These are phyloP conservation scores for Sitodiplosis mosellana DNA, from an alignment of 1,140 invertebrate genomes.

Conservation along the genomic window DNA sequence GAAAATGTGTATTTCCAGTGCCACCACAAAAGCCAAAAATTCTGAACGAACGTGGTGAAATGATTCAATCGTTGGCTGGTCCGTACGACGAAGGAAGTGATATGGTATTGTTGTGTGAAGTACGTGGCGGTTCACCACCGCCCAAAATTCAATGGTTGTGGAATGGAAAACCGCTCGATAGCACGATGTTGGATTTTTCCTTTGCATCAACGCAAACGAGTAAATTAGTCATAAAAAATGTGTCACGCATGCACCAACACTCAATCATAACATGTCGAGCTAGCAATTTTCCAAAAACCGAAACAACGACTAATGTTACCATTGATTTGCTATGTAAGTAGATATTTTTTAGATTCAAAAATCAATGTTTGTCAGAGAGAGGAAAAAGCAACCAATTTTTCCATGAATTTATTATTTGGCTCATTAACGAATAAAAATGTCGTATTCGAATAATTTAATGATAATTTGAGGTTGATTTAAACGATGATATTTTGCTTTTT, in stretches of 20 bases:
- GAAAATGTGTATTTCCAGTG: conserved; percentile 46
- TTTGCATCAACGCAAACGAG: conserved; percentile 23
- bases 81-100: conserved; percentile 70
- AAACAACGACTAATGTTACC: conserved; percentile 38
- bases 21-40: conserved; percentile 64
- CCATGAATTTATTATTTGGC: too few relatives aligned
- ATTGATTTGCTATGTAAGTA: conserved; percentile 58
- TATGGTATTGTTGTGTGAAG: conserved; percentile 64
- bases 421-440: too few relatives aligned
- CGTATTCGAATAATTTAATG: too few relatives aligned
- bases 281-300: conserved; percentile 56
- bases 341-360: conserved; percentile 5
- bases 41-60: conserved; percentile 53
- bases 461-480: too few relatives aligned
- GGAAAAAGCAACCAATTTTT: too few relatives aligned
- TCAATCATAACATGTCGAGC: conserved; percentile 67
- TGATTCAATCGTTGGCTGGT: conserved; percentile 49
- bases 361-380: too few relatives aligned
- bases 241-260: conserved; percentile 53
- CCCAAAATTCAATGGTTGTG: conserved; percentile 75
- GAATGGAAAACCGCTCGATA: conserved; percentile 45
- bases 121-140: conserved; percentile 61
- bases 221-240: conserved; percentile 31
- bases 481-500: too few relatives aligned
- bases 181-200: conserved; percentile 16